Evolutionary conservation across 1,140 invertebrate species (phyloP), one percentile per base, ranked within the genome.

Genomic region (Rhizoglyphus robini): DNA sequence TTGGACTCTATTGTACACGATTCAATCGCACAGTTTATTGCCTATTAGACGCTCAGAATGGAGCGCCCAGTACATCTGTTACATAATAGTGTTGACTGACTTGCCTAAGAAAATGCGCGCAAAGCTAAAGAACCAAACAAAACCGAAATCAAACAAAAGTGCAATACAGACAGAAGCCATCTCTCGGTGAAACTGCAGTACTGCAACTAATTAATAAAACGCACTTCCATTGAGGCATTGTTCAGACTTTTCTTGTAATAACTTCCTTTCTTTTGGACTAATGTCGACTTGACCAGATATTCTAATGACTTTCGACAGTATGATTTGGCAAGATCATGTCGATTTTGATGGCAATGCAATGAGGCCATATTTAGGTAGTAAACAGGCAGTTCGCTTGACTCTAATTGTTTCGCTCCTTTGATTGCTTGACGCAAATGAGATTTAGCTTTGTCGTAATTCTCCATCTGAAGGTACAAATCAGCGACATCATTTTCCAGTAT

Each of bases 401-500:
- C 82, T 20, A 79, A 76, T 18, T 73, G 69, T 77, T 75, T 71
- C 79, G 84, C 87, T 66, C 86, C 74, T 69, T 82, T 74, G 59
- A 86, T 79, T 3, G 88, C 90, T 75, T 84, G 76, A 68, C 81
- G 78, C 47, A 94, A 80, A 73, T 84, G 85, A 31, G 78, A 71
- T 69, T 87, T 81, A 32, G 90, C 87, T 67, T 81, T 78, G 48
- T 84, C 80, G 25, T n/a, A 61, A 20, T 61, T 38, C 1, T 4
- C 36, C 77, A 77, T 78, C 70, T 81, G 70, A 76, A 82, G 83
- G 67, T 81, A 83, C 13, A 87, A 80, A 49, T 84, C 86, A 38
- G 86, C 90, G 64, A 94, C 79, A 74, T 94, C 88, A 80, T 92
- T 94, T 5, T 93, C 74, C 41, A 93, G 78, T 27, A 88, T 76